These are phyloP conservation scores for Neodiprion lecontei DNA, from an alignment of 1,140 invertebrate genomes.

Conservation along the genomic window DNA sequence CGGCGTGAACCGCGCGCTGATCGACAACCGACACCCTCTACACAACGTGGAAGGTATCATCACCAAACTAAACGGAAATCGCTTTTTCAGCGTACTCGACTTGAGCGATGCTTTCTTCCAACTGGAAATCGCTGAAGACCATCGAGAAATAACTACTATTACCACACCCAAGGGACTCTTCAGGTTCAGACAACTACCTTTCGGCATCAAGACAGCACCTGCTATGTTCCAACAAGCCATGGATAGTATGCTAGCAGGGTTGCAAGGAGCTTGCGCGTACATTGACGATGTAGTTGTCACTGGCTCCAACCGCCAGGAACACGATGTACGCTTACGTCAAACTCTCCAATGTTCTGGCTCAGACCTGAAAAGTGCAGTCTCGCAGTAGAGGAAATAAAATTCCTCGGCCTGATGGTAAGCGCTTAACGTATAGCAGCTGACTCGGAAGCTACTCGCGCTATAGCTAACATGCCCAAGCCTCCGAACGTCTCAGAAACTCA, in stretches of 20 bases:
- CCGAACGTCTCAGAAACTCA: slow-evolving; percentile 36
- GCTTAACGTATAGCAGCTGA: slow-evolving; percentile 38
- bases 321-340: neutral
- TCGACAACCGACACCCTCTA: slow-evolving; percentile 9
- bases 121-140: slow-evolving; percentile 15
- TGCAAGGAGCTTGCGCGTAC: slow-evolving; percentile 12
- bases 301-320: slow-evolving; percentile 9
- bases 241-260: slow-evolving; percentile 38
- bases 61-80: slow-evolving; percentile 13
- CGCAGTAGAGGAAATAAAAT: slow-evolving; percentile 31
- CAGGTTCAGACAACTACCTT: neutral
- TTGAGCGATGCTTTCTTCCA: slow-evolving; percentile 14
- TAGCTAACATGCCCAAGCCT: slow-evolving; percentile 37
- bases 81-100: slow-evolving; percentile 16
- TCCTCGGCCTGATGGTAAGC: slow-evolving; percentile 47
- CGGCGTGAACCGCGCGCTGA: neutral
- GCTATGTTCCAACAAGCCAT: slow-evolving; percentile 63
- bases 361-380: slow-evolving; percentile 32
- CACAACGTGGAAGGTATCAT: slow-evolving; percentile 7
- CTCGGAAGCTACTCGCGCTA: slow-evolving; percentile 39
- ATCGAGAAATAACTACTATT: slow-evolving; percentile 29
- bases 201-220: slow-evolving; percentile 53
- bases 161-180: slow-evolving; percentile 12
- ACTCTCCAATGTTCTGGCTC: slow-evolving; percentile 3
- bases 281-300: slow-evolving; percentile 12